Evolutionary conservation across 2,888 invertebrate species (phyloP), one percentile per base, ranked within the genome.

Genomic region (Petrophora chlorosata): DNA sequence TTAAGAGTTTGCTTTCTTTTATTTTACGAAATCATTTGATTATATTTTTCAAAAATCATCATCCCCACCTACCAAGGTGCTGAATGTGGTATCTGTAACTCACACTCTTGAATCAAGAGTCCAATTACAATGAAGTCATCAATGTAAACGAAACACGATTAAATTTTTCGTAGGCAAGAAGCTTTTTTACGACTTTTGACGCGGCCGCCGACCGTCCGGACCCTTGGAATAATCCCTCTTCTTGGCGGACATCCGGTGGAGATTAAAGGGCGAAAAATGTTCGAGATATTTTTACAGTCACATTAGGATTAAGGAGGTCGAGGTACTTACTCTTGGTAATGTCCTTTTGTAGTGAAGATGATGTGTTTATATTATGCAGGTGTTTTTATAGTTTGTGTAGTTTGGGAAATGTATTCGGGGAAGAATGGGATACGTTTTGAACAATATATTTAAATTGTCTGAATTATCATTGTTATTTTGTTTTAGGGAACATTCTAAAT

Each of bases 241-340:
- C 54, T 53, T 45, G 39, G 33, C 45, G 60, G 60, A 60, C 47
- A 53, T 58, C 60, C 60, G 58, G 36, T 45, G 42, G 25, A 60
- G 60, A 58, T 58, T 60, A 60, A 56, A 56, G 53, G 47, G 47
- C 60, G 56, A 60, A 60, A 60, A 60, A 60, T 60, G 60, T 50
- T 48, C 33, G 33, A 58, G 56, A 56, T 60, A 60, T 60, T 60
- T 60, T 53, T 50, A 54, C 57, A 54, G 56, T 40, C 57, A 47
- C 60, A 55, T 60, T 55, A 48, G 41, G 41, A 58, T 46, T 40
- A 29, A 17, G 23, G 45, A 35, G 43, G 48, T 53, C 40, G 29
- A 48, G 40, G 26, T 17, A 38, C 26, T 38, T 36, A 25, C 13
- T 36, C 15, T 49, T 36, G 34, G 44, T 53, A 49, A 47, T 44